Base-by-base conservation (phyloP, 2,888 invertebrate species). In the Dexiosoma caninum region DNA sequence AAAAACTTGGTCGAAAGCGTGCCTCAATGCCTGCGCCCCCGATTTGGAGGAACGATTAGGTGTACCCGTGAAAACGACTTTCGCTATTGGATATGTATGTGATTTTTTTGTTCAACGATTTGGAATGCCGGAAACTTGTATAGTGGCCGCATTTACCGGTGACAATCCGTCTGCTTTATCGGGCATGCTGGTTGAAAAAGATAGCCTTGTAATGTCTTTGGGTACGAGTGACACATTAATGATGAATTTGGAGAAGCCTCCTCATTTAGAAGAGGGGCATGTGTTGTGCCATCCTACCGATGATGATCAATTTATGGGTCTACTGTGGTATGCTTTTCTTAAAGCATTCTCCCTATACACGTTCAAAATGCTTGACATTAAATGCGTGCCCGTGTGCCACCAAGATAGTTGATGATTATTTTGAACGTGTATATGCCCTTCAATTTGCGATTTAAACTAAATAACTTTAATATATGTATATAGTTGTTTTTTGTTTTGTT, bases 191-290 rank as follows among this genome's bases (percentile, higher is more conserved):
- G 91, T 98, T 4, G 92, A 93, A 14, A 91, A 94, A 37, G 95
- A 95, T 67, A 97, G 97, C 92, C 91, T 98, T 19, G 96, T 95
- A 0, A 94, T 98, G 51, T 96, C 97, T 85, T 91, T 97, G 70
- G 98, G 99, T 7, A 98, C 98, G 0, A 98, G 98, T 89, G 98
- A 99, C 90, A 98, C 97, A 0, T 89, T 98, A 1, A 95, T 98
- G 86, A 91, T 96, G 75, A 95, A 95, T 90, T 91, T 97, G 6
- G 90, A 92, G 23, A 91, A 93, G 32, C 94, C 96, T 0, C 92
- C 92, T 57, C 92, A 93, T 5, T 92, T 95, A 0, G 90, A 93
- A 0, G 95, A 95, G 69, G 98, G 98, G 0, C 97, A 98, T 89
- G 92, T 98, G 40, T 92, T 98, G 32, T 95, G 95, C 86, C 98